Percentiles rank a stretch among this genome's conserved stretches.
phyloP scores from a whole-genome alignment of 2,113 vertebrate genomes.

The Eupsittula cactorum region DNA sequence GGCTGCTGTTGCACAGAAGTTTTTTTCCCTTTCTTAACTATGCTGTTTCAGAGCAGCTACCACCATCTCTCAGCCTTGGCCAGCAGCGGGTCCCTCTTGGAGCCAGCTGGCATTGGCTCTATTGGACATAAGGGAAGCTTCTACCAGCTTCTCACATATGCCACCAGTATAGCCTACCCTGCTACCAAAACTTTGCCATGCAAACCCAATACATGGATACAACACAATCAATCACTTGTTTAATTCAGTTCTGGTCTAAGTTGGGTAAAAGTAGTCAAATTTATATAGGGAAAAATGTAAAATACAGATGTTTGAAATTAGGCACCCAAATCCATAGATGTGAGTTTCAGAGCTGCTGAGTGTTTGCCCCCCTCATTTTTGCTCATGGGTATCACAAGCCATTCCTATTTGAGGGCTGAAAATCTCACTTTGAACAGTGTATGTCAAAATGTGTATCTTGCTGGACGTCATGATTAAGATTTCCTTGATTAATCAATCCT shows the following conservation, averaged over 20 bases:
- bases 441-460: not conserved
- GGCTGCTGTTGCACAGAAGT: not conserved
- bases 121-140: not conserved
- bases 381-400: not conserved
- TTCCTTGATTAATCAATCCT: not conserved
- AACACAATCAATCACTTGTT: slow-evolving; percentile 15
- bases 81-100: not conserved
- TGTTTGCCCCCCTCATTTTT: not conserved
- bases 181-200: not conserved
- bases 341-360: not conserved
- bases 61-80: not conserved
- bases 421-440: not conserved
- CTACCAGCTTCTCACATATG: not conserved
- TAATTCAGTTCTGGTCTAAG: not conserved
- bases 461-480: not conserved
- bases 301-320: not conserved
- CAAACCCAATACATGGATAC: not conserved
- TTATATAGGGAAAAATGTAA: not conserved
- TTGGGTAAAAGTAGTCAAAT: not conserved
- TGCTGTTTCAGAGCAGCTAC: not conserved
- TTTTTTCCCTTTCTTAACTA: not conserved
- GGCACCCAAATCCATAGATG: not conserved
- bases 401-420: not conserved
- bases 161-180: not conserved
- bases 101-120: not conserved